A percentile compares a stretch with the other conserved stretches of the same genome.
phyloP scores from a whole-genome alignment of 2,888 invertebrate genomes.

The Tillus elongatus region DNA sequence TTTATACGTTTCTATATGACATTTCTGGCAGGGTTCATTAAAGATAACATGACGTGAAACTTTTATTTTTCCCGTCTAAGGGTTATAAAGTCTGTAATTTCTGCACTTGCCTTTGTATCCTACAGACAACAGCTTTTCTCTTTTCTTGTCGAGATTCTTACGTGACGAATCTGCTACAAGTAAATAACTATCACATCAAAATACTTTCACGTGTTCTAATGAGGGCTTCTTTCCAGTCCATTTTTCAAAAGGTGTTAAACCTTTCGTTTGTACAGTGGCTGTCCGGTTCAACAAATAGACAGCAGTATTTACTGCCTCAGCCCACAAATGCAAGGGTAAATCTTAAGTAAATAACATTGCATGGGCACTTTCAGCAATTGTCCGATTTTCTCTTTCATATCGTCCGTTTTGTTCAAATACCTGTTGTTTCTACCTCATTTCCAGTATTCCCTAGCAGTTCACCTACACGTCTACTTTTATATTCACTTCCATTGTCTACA shows the following conservation, averaged over 20 bases:
- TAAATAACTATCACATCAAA: conserved; percentile 20
- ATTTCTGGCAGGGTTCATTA: too few species aligned
- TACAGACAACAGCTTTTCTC: conserved; percentile 14
- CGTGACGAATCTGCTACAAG: conserved; percentile 12
- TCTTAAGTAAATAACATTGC: conserved; percentile 1
- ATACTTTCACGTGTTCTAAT: conserved; percentile 17
- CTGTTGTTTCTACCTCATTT: conserved; percentile 9
- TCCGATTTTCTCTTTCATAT: background rate
- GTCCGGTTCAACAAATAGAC: conserved; percentile 12
- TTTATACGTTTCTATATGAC: too few species aligned
- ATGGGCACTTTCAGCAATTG: background rate
- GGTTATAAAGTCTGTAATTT: conserved; percentile 23
- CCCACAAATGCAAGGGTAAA: background rate
- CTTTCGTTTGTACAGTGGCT: conserved; percentile 7
- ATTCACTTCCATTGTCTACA: conserved; percentile 14
- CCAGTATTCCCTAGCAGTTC: conserved; percentile 9
- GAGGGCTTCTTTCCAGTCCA: conserved; percentile 18
- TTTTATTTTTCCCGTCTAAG: conserved; percentile 17
- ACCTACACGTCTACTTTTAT: conserved; percentile 11
- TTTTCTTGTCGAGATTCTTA: conserved; percentile 16
- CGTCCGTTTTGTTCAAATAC: conserved; percentile 6
- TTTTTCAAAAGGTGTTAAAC: conserved; percentile 20
- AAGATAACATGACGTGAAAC: conserved; percentile 23
- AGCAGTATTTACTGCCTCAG: background rate
- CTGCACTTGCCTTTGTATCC: conserved; percentile 16